Conservation (phyloP, 2,113 vertebrate genomes). For the Alces alces region DNA sequence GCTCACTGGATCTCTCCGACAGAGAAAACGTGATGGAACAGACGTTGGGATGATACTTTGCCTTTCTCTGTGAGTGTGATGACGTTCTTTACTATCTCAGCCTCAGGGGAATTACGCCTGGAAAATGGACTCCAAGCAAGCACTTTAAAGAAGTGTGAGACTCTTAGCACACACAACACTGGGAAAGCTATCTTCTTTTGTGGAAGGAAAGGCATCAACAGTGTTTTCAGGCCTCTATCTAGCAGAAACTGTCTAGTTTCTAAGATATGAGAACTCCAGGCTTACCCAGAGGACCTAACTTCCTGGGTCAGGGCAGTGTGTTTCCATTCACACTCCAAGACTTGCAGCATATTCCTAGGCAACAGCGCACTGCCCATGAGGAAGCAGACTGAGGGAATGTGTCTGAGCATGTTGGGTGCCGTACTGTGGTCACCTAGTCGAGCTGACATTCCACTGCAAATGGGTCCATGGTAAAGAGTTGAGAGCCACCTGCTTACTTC, state of each 20-base stretch:
- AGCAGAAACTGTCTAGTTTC: neutral
- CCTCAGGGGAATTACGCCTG: neutral
- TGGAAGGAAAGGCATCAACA: neutral
- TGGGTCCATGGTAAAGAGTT: neutral
- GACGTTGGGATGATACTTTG: neutral
- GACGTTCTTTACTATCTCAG: neutral
- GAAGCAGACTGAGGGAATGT: neutral
- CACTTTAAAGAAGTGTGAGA: neutral
- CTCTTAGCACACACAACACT: neutral
- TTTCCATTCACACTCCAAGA: neutral
- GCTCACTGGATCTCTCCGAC: accelerated
- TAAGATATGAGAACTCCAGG: neutral
- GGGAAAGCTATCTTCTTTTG: neutral
- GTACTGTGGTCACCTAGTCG: neutral
- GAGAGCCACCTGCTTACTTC: neutral
- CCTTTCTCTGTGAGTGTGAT: neutral
- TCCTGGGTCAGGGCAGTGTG: neutral
- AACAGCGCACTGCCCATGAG: neutral
- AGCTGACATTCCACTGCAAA: neutral
- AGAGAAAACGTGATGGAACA: neutral
- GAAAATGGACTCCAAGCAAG: neutral
- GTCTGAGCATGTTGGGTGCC: neutral
- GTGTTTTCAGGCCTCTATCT: neutral
- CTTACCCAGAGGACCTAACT: neutral
- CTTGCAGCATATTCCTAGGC: neutral